These are phyloP conservation scores for Erpornis zantholeuca DNA, from an alignment of 2,113 vertebrate species.

Conservation along the genomic window DNA sequence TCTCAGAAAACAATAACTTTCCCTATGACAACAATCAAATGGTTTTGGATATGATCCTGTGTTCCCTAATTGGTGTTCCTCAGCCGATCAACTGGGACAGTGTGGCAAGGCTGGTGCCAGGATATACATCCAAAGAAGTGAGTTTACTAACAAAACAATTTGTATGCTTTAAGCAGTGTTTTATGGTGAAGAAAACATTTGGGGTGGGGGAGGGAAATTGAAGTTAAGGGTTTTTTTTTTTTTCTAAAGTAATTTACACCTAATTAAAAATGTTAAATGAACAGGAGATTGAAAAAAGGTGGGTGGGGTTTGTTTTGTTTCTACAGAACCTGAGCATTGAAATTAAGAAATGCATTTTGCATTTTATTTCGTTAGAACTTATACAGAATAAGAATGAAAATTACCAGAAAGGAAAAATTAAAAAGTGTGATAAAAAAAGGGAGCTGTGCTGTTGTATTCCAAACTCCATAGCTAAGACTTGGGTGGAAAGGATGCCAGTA, in stretches of 20 bases:
- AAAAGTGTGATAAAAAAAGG: neutral
- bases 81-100: constrained; percentile 96
- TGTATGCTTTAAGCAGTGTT: neutral
- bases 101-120: constrained; percentile 91
- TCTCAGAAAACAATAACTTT: constrained; percentile 94
- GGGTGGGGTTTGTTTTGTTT: neutral
- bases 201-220: neutral
- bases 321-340: neutral
- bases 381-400: neutral
- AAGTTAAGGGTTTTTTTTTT: neutral
- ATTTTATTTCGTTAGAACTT: neutral
- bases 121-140: constrained; percentile 94
- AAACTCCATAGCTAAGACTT: neutral
- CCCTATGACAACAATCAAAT: constrained; percentile 91
- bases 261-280: neutral
- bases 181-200: neutral
- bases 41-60: constrained; percentile 95
- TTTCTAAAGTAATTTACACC: neutral
- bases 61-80: constrained; percentile 85
- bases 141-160: neutral
- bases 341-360: neutral
- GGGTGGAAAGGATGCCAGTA: neutral
- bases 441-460: neutral
- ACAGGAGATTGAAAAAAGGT: neutral
- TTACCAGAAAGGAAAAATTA: neutral